Conservation (phyloP, 2,888 invertebrate genomes). For the Cephus nigrinus region DNA sequence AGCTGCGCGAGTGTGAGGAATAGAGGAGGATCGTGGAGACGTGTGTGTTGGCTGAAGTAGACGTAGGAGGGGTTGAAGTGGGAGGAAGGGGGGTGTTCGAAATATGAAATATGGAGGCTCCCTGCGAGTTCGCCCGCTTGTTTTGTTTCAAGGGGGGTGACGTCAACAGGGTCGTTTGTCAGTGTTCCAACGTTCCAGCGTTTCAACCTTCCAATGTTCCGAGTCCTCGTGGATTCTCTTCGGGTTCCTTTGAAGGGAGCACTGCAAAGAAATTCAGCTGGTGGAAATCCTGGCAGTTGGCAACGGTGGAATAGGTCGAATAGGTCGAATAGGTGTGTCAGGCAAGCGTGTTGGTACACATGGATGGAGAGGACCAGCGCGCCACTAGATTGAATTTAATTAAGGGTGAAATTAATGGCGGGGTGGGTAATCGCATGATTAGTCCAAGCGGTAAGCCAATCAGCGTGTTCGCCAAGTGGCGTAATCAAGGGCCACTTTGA, state of each 20-base stretch:
- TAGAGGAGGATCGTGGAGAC: not conserved
- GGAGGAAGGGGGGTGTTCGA: not conserved
- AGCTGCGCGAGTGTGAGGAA: not conserved
- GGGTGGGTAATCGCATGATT: slow-evolving; percentile 55
- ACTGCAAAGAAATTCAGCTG: too few species aligned
- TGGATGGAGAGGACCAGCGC: slow-evolving; percentile 13
- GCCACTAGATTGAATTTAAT: slow-evolving; percentile 57
- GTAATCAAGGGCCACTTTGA: slow-evolving; percentile 52
- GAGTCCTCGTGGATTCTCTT: slow-evolving; percentile 15
- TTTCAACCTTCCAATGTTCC: slow-evolving; percentile 1
- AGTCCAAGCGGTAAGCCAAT: slow-evolving; percentile 56
- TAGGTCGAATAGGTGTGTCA: not conserved
- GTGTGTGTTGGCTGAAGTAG: too few species aligned
- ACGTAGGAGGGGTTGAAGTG: too few species aligned
- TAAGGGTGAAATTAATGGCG: slow-evolving; percentile 60
- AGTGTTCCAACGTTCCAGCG: slow-evolving; percentile 25
- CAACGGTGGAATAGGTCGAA: not conserved
- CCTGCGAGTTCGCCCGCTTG: slow-evolving; percentile 39
- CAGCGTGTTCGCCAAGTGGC: slow-evolving; percentile 52
- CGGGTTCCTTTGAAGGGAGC: not conserved
- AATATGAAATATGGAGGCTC: slow-evolving; percentile 56
- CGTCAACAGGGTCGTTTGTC: slow-evolving; percentile 62
- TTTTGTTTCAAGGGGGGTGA: slow-evolving; percentile 57
- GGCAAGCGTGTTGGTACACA: too few species aligned
- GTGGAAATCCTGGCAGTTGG: not conserved